Base-by-base conservation (phyloP, 2,888 invertebrate species). In the Azorinus chamasolen region DNA sequence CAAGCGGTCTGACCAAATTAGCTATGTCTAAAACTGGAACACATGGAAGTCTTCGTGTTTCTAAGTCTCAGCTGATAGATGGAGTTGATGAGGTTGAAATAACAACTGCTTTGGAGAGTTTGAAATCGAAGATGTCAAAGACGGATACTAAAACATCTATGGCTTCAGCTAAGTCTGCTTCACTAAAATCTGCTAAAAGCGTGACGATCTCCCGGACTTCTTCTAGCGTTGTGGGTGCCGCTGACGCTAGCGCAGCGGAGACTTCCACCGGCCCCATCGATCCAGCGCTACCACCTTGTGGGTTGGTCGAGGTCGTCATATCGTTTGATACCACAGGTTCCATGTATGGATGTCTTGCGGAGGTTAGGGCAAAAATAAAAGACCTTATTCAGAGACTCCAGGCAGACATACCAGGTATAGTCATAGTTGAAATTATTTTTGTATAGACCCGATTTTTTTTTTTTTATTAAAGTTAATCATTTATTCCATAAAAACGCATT, bases 241-340 rank as follows among this genome's bases (percentile, higher is more conserved):
- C 39, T 18, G 48, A 54, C 8, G 46, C 20, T 22, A 37, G 18
- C 22, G 57, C 45, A 6, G 54, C 22, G 20, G 61, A 39, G n/a
- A 22, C 39, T n/a, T 14, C 18, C 2, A 41, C 51, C 8, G 45
- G 51, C n/a, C 24, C 63, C 37, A 54, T 51, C 1, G 57, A 59
- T 16, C 69, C 71, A 37, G 61, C 69, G 20, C 55, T 66, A 8
- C 73, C 83, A 24, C 80, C 83, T 12, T 84, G 83, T 45, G 85
- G 86, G 18, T 82, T 84, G 2, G 72, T 90, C 25, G 90, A 90
- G 57, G 79, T 90, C 14, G 90, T 86, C 16, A 86, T 90, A 57
- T 88, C 88, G 1, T 90, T 90, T 73, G 90, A 90, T 62, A 90
- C 90, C 0, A 90, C 90, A 8, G 89, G 89, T 2, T 90, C 90